Conservation (phyloP, 2,888 invertebrate genomes). For the Cremastinae sp. region DNA sequence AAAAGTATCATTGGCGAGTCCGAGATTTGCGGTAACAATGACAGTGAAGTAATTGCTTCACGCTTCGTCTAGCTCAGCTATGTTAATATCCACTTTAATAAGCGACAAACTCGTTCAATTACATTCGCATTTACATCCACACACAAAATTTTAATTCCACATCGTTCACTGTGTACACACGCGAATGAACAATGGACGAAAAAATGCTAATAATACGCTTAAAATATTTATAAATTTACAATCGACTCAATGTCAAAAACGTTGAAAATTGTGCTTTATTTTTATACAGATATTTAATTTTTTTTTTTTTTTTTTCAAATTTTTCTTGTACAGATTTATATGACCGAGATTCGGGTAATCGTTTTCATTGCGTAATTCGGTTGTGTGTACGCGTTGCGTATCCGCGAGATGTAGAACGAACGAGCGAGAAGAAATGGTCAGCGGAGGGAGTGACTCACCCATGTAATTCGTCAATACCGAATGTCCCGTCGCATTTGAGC, state of each 20-base stretch:
- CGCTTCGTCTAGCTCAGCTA: slow-evolving; percentile 42
- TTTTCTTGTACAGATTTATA: background rate
- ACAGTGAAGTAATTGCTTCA: slow-evolving; percentile 22
- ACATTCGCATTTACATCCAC: slow-evolving; percentile 42
- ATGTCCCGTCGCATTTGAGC: slow-evolving; percentile 30
- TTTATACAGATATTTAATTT: background rate
- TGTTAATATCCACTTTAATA: slow-evolving; percentile 56
- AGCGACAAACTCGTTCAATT: slow-evolving; percentile 45
- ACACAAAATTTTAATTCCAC: background rate
- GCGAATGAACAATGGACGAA: background rate
- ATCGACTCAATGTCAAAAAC: background rate
- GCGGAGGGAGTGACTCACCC: slow-evolving; percentile 47
- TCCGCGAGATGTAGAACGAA: background rate
- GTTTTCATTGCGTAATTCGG: slow-evolving; percentile 24
- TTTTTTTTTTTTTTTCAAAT: background rate
- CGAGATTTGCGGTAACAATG: slow-evolving; percentile 1
- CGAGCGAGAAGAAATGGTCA: slow-evolving; percentile 27
- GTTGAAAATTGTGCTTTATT: too few relatives aligned
- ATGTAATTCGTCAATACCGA: slow-evolving; percentile 41
- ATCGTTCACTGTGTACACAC: background rate
- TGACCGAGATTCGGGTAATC: slow-evolving; percentile 11
- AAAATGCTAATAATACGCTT: background rate
- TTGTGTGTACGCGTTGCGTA: background rate
- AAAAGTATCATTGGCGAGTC: too few relatives aligned
- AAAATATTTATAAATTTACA: background rate